Base-by-base conservation (phyloP, 2,113 vertebrate species). In the Dryoscopus gambensis region DNA sequence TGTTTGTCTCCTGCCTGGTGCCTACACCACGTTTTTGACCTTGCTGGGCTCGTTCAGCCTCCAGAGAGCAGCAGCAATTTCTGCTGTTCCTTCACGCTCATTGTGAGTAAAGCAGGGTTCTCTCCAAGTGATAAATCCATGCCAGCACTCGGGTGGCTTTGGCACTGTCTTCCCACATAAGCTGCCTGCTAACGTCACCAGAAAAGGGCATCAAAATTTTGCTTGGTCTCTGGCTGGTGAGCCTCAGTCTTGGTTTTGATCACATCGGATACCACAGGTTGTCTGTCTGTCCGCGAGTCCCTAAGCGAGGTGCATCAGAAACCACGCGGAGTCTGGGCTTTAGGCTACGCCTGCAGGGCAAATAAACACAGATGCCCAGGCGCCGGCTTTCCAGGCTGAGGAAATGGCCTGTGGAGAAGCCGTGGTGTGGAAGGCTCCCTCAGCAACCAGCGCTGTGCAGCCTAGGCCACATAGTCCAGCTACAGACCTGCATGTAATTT, bases 1-100 rank as follows among this genome's bases (percentile, higher is more conserved):
- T 49, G 22, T 65, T 91, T 19, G 7, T 68, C 62, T 86, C 46
- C 57, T 67, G 22, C 39, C 39, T 64, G 31, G 17, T 83, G 47
- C 31, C n/a, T 30, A 28, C 24, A 57, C 27, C 39, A 44, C 0
- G 0, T 76, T 76, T 78, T 83, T 0, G 0, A 44, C 49, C 47
- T 76, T 0, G 0, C 42, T 62, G 84, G 28, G 24, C 9, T 86
- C 0, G 0, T 53, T 40, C 52, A 49, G 3, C 24, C 28, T 89
- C 39, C 57, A 21, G 67, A 75, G 31, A 89, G 65, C 47, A 76
- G 57, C 67, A 71, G 39, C 37, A 83, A 15, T 12, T 83, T 52
- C 46, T 57, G 46, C 60, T 62, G 7, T 13, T 75, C 50, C 31
- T 35, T 57, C 27, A 11, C 1, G 1, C 47, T 44, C 47, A 13